Percentiles rank a stretch among this genome's conserved stretches.
Evolutionary conservation across 92 coral and sea anemone genomes (phyloP).

Genomic region (Porites rus): DNA sequence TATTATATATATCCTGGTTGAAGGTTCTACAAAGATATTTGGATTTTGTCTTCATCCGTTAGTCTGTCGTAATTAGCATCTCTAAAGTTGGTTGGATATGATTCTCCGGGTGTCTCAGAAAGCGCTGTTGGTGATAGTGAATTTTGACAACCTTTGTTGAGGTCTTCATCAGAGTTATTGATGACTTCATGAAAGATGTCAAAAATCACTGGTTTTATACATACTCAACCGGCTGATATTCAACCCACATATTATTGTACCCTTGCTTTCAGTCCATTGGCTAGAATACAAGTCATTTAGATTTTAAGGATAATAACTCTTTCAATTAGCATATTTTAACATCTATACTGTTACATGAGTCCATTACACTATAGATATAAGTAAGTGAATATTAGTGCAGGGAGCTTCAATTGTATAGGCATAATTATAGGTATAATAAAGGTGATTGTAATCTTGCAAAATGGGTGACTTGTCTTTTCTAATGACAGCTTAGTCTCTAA

Average conservation of each 20-base stretch:
- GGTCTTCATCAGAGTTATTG: too few relatives aligned
- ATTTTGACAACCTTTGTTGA: too few relatives aligned
- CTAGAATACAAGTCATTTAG: too few relatives aligned
- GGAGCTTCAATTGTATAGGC: conserved; percentile 13
- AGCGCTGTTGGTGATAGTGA: too few relatives aligned
- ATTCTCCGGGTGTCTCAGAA: too few relatives aligned
- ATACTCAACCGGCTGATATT: too few relatives aligned
- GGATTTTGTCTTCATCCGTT: not conserved
- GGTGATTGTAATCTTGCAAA: conserved; percentile 19
- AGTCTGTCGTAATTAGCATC: not conserved
- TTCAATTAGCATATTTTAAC: not conserved
- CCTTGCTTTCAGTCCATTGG: too few relatives aligned
- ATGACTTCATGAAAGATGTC: too few relatives aligned
- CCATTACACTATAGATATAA: conserved; percentile 16
- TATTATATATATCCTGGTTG: conserved; percentile 17
- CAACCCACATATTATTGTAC: too few relatives aligned
- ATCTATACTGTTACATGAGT: not conserved
- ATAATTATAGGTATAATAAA: conserved; percentile 37
- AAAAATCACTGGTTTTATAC: too few relatives aligned
- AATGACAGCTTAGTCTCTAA: not conserved
- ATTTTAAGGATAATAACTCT: conserved; percentile 12
- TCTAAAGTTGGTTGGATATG: too few relatives aligned
- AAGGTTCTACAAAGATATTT: not conserved
- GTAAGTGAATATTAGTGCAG: conserved; percentile 14
- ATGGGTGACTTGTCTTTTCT: not conserved